Percentiles rank a stretch among this genome's conserved stretches.
Conservation (phyloP, 2,797 vertebrate species). For the Acanthurus lineatus region DNA sequence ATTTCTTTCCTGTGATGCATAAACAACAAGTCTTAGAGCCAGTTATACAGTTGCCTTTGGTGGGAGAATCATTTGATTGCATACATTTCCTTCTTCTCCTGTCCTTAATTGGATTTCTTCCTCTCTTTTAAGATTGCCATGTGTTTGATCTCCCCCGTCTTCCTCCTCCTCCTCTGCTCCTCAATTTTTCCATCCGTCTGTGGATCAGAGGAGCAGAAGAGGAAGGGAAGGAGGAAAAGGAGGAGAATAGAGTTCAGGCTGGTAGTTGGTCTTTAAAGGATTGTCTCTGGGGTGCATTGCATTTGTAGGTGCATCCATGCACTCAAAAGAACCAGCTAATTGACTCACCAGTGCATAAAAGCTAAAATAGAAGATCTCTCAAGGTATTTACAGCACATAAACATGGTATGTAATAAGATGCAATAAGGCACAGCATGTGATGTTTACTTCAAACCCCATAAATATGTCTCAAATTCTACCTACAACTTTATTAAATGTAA, state of each 20-base stretch:
- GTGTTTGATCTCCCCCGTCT: slow-evolving; percentile 63
- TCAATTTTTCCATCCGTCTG: slow-evolving; percentile 25
- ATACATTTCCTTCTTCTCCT: slow-evolving; percentile 61
- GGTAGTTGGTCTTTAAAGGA: slow-evolving; percentile 43
- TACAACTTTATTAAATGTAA: too few species aligned
- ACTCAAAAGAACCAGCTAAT: slow-evolving; percentile 46
- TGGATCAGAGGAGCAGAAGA: slow-evolving; percentile 46
- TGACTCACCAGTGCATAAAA: slow-evolving; percentile 48
- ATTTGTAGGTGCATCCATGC: slow-evolving; percentile 20
- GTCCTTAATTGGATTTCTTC: slow-evolving; percentile 70
- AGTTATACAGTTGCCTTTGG: slow-evolving; percentile 64
- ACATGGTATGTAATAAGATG: too few species aligned
- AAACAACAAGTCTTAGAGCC: slow-evolving; percentile 63
- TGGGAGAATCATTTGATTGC: slow-evolving; percentile 68
- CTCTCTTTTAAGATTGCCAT: slow-evolving; percentile 62
- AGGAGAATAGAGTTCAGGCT: slow-evolving; percentile 47
- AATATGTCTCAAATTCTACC: neutral
- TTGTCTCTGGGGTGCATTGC: slow-evolving; percentile 36
- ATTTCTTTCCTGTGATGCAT: slow-evolving; percentile 66
- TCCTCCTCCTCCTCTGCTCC: slow-evolving; percentile 16
- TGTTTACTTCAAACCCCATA: neutral
- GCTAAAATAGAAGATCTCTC: slow-evolving; percentile 23
- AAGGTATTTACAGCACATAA: too few species aligned
- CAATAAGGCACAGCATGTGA: neutral
- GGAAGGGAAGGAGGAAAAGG: slow-evolving; percentile 23